Conservation (phyloP, 2,888 invertebrate species). For the Perizoma affinitatum region DNA sequence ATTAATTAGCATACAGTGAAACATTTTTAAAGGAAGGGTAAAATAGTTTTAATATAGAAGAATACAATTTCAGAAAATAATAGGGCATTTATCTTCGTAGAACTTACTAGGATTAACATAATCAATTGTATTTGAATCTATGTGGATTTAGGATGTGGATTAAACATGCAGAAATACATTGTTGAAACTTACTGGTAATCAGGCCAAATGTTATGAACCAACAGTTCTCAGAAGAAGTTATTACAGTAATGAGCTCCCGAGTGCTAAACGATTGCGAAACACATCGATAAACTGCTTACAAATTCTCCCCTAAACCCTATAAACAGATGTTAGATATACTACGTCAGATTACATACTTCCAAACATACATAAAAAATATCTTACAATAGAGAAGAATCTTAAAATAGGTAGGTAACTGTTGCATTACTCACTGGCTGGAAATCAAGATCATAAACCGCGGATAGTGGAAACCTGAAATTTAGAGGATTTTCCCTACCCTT, state of each 20-base stretch:
- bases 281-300: constrained; percentile 10
- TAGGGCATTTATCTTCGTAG: neutral
- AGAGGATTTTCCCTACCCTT: too few species aligned
- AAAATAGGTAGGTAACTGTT: too few species aligned
- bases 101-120: neutral
- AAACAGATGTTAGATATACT: constrained; percentile 5
- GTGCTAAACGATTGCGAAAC: constrained; percentile 22
- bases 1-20: too few species aligned
- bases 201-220: constrained; percentile 34
- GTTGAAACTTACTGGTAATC: constrained; percentile 26
- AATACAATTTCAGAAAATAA: neutral
- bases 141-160: constrained; percentile 2
- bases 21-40: too few species aligned
- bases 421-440: too few species aligned
- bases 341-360: neutral
- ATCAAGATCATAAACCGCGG: too few species aligned
- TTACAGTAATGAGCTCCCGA: constrained; percentile 17
- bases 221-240: constrained; percentile 26
- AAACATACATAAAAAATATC: too few species aligned
- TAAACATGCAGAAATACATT: constrained; percentile 15
- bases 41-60: too few species aligned
- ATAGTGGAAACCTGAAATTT: too few species aligned
- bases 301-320: constrained; percentile 16
- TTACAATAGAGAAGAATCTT: too few species aligned
- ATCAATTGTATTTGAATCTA: neutral